Conservation (phyloP, 2,797 vertebrate species). For the Darevskia mixta region DNA sequence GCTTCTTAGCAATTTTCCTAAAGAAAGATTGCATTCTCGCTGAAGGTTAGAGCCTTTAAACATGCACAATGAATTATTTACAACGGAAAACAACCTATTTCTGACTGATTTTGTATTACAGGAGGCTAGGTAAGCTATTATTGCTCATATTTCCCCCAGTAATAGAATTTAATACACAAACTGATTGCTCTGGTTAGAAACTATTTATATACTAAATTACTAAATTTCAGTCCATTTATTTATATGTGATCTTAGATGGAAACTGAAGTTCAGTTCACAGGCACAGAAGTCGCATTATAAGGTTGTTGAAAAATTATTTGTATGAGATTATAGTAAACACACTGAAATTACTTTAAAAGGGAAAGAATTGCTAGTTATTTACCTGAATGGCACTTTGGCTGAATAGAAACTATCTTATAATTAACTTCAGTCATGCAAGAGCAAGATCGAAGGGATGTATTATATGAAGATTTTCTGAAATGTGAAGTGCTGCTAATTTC, state of each 20-base stretch:
- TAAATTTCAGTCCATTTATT: conserved; percentile 27
- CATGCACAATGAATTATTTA: conserved; percentile 29
- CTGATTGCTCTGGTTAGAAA: conserved; percentile 22
- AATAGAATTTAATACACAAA: conserved; percentile 12
- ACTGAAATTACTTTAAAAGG: conserved; percentile 11
- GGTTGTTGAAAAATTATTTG: conserved; percentile 9
- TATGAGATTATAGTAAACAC: background rate
- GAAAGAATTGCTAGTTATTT: background rate
- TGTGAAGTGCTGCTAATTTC: background rate
- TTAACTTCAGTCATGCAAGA: conserved; percentile 15
- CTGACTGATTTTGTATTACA: conserved; percentile 16
- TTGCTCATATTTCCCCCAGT: conserved; percentile 5
- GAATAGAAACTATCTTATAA: conserved; percentile 17
- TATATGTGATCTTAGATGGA: conserved; percentile 8
- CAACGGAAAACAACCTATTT: conserved; percentile 14
- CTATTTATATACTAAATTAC: conserved; percentile 31
- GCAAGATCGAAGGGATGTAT: background rate
- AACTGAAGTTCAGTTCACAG: background rate
- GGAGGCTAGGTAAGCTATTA: conserved; percentile 11
- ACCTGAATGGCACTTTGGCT: background rate
- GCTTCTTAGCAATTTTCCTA: conserved; percentile 25
- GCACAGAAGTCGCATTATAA: background rate
- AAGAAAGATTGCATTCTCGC: conserved; percentile 20
- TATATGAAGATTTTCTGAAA: background rate
- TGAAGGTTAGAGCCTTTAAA: conserved; percentile 10